Percentiles rank a stretch among this genome's conserved stretches.
Evolutionary conservation across 2,797 vertebrate species (phyloP).

Genomic region (Heteromormyrus szaboi): DNA sequence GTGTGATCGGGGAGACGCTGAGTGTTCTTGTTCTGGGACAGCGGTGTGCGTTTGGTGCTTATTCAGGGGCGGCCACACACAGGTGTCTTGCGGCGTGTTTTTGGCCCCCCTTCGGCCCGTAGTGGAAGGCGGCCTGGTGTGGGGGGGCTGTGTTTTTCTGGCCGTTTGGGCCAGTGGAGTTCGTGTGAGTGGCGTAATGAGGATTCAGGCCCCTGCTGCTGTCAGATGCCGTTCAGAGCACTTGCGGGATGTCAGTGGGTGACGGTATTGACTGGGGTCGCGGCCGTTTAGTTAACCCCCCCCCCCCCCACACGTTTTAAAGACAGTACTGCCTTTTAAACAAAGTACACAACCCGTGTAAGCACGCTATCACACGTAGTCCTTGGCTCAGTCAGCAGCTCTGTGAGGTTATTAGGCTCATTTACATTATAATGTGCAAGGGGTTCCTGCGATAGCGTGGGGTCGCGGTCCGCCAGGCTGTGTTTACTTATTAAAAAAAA

Average conservation of each 20-base stretch:
- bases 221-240: neutral
- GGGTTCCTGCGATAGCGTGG: conserved; percentile 36
- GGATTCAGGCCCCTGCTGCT: neutral
- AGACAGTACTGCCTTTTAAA: conserved; percentile 38
- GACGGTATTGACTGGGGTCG: conserved; percentile 36
- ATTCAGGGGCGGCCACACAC: neutral
- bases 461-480: conserved; percentile 27
- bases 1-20: conserved; percentile 27
- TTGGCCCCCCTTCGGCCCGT: conserved; percentile 16
- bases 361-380: conserved; percentile 29
- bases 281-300: conserved; percentile 36
- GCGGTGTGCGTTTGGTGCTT: neutral
- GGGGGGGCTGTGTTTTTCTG: neutral
- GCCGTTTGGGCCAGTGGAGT: neutral
- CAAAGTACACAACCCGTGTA: conserved; percentile 40
- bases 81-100: conserved; percentile 25
- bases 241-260: conserved; percentile 32
- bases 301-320: conserved; percentile 34
- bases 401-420: conserved; percentile 17
- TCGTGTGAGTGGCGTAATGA: neutral
- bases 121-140: neutral
- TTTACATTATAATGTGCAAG: conserved; percentile 67
- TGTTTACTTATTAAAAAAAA: neutral
- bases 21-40: conserved; percentile 6
- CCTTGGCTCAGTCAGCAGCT: conserved; percentile 28